A percentile compares a stretch with the other conserved stretches of the same genome.
phyloP scores from a whole-genome alignment of 1,140 invertebrate genomes.

The Rhynchophorus ferrugineus region DNA sequence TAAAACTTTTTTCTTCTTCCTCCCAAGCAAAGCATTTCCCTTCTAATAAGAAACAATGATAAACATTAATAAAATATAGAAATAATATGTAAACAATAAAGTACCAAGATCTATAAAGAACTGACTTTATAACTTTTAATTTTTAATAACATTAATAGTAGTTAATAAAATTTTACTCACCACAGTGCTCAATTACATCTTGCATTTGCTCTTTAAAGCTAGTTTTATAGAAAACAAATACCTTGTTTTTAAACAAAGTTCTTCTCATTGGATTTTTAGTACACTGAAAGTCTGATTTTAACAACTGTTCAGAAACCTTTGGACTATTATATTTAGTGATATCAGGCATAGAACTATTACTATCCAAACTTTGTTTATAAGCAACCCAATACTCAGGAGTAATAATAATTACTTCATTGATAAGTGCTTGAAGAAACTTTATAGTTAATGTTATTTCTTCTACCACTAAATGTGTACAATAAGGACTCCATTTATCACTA shows the following conservation, averaged over 20 bases:
- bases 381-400: slow-evolving; percentile 52
- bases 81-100: too few relatives aligned
- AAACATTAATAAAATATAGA: too few relatives aligned
- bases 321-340: slow-evolving; percentile 23
- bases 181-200: slow-evolving; percentile 25
- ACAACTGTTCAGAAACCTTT: slow-evolving; percentile 19
- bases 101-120: too few relatives aligned
- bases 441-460: slow-evolving; percentile 56
- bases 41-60: slow-evolving; percentile 19
- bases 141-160: slow-evolving; percentile 1
- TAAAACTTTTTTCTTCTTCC: slow-evolving; percentile 9
- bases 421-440: slow-evolving; percentile 59
- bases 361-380: slow-evolving; percentile 42
- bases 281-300: slow-evolving; percentile 23
- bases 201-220: slow-evolving; percentile 21
- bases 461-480: slow-evolving; percentile 59
- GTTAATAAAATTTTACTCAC: slow-evolving; percentile 12
- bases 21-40: slow-evolving; percentile 24
- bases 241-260: slow-evolving; percentile 26
- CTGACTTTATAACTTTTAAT: slow-evolving; percentile 9
- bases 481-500: slow-evolving; percentile 42
- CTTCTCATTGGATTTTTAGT: slow-evolving; percentile 14
- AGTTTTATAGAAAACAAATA: slow-evolving; percentile 24
- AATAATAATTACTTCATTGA: slow-evolving; percentile 55
- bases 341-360: slow-evolving; percentile 18